A percentile compares a stretch with the other conserved stretches of the same genome.
phyloP scores from a whole-genome alignment of 1,140 invertebrate genomes.

The Cydia pomonella region DNA sequence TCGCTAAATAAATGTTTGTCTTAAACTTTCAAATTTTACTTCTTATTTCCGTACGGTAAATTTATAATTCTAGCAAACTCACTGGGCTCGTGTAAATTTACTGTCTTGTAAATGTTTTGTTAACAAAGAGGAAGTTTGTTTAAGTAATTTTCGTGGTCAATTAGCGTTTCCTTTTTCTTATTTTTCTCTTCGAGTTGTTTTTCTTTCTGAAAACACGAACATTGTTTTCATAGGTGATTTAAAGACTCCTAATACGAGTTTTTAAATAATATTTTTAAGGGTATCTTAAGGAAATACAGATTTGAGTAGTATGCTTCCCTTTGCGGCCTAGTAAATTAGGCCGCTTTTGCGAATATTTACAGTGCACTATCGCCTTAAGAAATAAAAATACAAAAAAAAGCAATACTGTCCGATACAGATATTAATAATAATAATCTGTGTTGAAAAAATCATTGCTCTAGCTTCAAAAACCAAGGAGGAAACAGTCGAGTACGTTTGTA shows the following conservation, averaged over 20 bases:
- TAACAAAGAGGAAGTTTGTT: constrained; percentile 24
- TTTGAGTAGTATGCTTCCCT: too few species aligned
- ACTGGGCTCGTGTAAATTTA: constrained; percentile 15
- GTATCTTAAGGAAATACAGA: too few species aligned
- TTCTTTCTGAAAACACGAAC: background rate
- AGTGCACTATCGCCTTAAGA: too few species aligned
- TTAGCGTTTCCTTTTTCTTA: constrained; percentile 13
- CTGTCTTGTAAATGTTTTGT: constrained; percentile 18
- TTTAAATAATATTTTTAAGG: too few species aligned
- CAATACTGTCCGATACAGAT: too few species aligned
- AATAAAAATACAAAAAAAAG: too few species aligned
- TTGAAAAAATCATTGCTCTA: too few species aligned
- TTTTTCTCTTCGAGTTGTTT: background rate
- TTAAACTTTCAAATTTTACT: constrained; percentile 32
- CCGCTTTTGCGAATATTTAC: too few species aligned
- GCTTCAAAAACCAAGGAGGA: too few species aligned
- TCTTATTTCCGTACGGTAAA: constrained; percentile 28
- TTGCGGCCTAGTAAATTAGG: too few species aligned
- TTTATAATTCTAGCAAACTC: constrained; percentile 15
- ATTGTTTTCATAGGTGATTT: background rate
- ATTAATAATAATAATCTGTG: too few species aligned
- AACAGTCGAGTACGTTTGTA: too few species aligned
- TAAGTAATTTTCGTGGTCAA: constrained; percentile 28
- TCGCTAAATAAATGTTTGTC: constrained; percentile 37
- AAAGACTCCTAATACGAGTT: background rate